Evolutionary conservation across 2,888 invertebrate genomes (phyloP), one percentile per base, ranked within the genome.

Genomic region (Empis stercorea): DNA sequence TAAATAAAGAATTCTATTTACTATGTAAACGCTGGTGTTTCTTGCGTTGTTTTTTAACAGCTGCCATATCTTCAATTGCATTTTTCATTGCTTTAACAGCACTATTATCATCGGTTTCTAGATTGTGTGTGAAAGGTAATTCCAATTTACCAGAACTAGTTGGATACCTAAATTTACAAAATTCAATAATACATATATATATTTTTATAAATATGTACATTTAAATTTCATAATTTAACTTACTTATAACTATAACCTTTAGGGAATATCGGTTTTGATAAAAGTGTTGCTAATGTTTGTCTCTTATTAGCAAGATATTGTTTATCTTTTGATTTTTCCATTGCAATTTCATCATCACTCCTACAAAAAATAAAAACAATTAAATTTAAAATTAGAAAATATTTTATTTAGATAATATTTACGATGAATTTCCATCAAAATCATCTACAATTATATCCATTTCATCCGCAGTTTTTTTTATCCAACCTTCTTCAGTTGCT

Each of bases 391-490:
- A 11, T 7, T 44, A 6, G 23, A 16, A 32, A 17, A 39, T 38
- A 32, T 32, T 10, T 32, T 32, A 32, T 13, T 5, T 5, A 10
- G 4, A 32, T 5, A 32, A 13, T 32, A 13, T 61, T 54, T 56
- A 67, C 67, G 61, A 61, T 14, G 57, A 62, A 15, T 23, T 71
- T 73, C 73, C 69, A 56, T 63, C 58, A 51, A 73, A 73, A 50
- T 80, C 80, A 58, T 93, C 93, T 3, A 94, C 70, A 49, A 96
- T 79, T 57, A 94, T 84, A 65, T 96, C 96, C 81, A 93, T 87
- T 55, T 94, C 92, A 53, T 81, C 76, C 0, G 91, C 89, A 2
- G 85, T 84, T 62, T 84, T 84, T 56, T 84, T 80, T 60, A 88
- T 73, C 96, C 96, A 97, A 17, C 85, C 84, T 53, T 76, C 76